Evolutionary conservation across 2,888 invertebrate species (phyloP).

Genomic region (Beris morrisii): DNA sequence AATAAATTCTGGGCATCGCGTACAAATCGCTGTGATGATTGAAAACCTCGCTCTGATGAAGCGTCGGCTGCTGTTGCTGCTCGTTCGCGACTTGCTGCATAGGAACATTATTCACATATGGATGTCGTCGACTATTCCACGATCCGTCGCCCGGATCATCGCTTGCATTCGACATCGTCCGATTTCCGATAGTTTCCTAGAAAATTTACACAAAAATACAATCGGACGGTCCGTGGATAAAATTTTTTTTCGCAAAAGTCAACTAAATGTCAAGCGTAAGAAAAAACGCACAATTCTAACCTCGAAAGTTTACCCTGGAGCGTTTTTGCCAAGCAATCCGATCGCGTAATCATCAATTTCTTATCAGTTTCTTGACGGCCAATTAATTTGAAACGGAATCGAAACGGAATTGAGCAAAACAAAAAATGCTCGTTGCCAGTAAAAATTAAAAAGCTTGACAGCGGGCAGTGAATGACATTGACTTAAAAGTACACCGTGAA

Average conservation of each 20-base stretch:
- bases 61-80: neutral
- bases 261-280: conserved; percentile 14
- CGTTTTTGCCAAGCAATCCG: too few relatives aligned
- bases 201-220: too few relatives aligned
- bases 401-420: too few relatives aligned
- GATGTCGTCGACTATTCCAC: conserved; percentile 5
- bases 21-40: conserved; percentile 21
- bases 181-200: neutral
- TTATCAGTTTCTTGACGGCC: too few relatives aligned
- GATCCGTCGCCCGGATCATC: conserved; percentile 21
- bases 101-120: conserved; percentile 8
- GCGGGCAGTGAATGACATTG: conserved; percentile 16
- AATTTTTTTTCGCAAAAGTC: conserved; percentile 2
- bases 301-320: neutral
- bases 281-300: conserved; percentile 14
- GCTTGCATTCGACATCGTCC: conserved; percentile 12
- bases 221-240: too few relatives aligned
- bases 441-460: conserved; percentile 22
- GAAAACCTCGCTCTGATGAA: neutral
- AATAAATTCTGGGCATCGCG: conserved; percentile 24
- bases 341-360: too few relatives aligned
- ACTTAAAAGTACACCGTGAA: conserved; percentile 5
- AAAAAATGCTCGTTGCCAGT: neutral
- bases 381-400: too few relatives aligned
- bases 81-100: conserved; percentile 5